Evolutionary conservation across 2,113 vertebrate species (phyloP), one percentile per base, ranked within the genome.

Genomic region (Ophiodon elongatus): DNA sequence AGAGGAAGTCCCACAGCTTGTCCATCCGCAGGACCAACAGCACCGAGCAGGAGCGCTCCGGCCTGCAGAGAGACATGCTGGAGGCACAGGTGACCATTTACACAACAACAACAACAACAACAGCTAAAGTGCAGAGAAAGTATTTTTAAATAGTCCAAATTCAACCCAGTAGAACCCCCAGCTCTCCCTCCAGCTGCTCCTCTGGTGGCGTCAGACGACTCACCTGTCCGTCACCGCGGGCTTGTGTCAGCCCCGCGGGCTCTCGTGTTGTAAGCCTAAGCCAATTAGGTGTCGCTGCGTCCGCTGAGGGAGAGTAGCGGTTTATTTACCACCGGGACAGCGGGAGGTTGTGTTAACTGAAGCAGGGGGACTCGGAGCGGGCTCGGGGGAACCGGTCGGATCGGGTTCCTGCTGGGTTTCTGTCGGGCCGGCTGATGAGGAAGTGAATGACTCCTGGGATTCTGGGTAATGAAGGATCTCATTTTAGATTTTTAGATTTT

Each of bases 1-100:
- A 99, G 82, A 97, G 97, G 89, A 99, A 99, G 93, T 97, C 97
- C 0, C 97, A 98, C 86, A 97, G 97, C 80, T 95, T 99, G 86
- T 98, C 97, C 27, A 97, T 99, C 83, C 94, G 97, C 73, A 93
- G 97, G 92, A 98, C 97, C 78, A 98, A 98, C 96, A 99, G 97
- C 93, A 97, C 97, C 0, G 97, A 99, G 91, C 97, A 99, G 84
- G 97, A 99, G 4, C 95, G 97, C 35, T 92, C 95, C 0, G 96
- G 94, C 19, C 93, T 97, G 78, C 97, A 97, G 37, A 96, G 97
- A 85, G 97, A 99, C 70, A 96, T 97, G 96, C 84, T 98, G 92
- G 97, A 99, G 85, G 96, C 96, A 85, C 97, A 99, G 94, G 97
- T 98, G 87, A 95, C 0, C 25, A 41, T 14, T 52, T 1, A 54